Conservation (phyloP, 1,140 invertebrate genomes). For the Trichonephila clavipes region DNA sequence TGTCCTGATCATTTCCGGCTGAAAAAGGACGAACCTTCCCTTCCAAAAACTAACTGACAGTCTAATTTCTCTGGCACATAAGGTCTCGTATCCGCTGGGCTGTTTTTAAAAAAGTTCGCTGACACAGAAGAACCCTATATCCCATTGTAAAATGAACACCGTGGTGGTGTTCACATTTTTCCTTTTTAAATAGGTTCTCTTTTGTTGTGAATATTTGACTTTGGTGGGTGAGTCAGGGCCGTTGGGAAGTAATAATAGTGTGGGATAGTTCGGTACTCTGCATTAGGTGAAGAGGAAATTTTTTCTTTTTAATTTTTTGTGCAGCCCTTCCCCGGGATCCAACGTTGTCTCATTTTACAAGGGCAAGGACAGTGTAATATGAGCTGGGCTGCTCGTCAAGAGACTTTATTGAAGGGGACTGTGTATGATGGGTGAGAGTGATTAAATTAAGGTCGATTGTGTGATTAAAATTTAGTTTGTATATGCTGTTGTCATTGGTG, state of each 20-base stretch:
- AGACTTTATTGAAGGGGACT: conserved; percentile 22
- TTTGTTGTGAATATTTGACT: conserved; percentile 68
- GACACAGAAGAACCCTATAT: conserved; percentile 3
- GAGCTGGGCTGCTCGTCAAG: conserved; percentile 19
- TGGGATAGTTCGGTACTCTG: conserved; percentile 48
- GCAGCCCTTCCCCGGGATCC: neutral
- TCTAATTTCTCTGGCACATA: neutral
- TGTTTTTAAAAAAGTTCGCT: neutral
- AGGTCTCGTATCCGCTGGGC: conserved; percentile 2
- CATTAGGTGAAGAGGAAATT: conserved; percentile 30
- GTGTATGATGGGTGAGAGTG: conserved; percentile 5
- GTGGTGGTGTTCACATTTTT: conserved; percentile 12
- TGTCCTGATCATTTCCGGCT: neutral
- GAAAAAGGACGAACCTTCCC: neutral
- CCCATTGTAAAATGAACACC: conserved; percentile 62
- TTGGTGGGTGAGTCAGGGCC: conserved; percentile 57
- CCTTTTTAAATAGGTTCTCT: conserved; percentile 36
- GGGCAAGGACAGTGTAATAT: conserved; percentile 67
- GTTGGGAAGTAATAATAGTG: conserved; percentile 62
- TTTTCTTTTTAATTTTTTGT: neutral
- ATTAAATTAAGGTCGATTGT: neutral
- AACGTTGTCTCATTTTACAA: conserved; percentile 64
- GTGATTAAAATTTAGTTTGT: neutral
- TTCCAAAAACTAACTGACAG: neutral
- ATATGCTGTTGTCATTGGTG: too few relatives aligned